Conservation (phyloP, 2,888 invertebrate species). For the Tenthredo scrophulariae region DNA sequence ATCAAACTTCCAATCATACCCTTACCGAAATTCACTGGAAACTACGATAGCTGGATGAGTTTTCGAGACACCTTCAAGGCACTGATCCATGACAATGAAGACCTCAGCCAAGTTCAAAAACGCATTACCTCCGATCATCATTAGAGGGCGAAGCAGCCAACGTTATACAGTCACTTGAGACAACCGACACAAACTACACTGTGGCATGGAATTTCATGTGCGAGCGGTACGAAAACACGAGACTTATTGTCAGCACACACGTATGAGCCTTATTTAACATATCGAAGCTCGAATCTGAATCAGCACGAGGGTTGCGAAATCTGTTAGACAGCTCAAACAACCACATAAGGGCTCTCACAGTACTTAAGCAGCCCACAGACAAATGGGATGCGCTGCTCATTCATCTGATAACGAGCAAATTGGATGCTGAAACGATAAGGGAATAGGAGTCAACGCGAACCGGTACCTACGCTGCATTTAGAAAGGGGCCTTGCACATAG, state of each 20-base stretch:
- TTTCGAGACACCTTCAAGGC: slow-evolving; percentile 54
- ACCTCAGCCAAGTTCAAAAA: slow-evolving; percentile 52
- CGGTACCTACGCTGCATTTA: not conserved
- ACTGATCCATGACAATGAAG: slow-evolving; percentile 49
- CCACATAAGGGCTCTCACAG: not conserved
- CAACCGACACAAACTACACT: slow-evolving; percentile 47
- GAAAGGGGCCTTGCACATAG: not conserved
- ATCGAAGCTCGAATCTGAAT: not conserved
- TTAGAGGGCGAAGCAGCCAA: slow-evolving; percentile 51
- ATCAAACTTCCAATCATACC: not conserved
- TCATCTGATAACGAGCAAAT: not conserved
- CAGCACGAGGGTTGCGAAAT: too few species aligned
- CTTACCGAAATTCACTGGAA: slow-evolving; percentile 53
- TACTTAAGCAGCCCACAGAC: not conserved
- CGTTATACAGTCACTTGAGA: slow-evolving; percentile 52
- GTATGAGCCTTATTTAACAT: slow-evolving; percentile 41
- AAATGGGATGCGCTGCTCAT: not conserved
- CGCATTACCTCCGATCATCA: slow-evolving; percentile 54
- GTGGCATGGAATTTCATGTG: slow-evolving; percentile 50
- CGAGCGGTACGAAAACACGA: slow-evolving; percentile 53
- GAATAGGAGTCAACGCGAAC: not conserved
- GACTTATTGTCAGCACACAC: slow-evolving; percentile 46
- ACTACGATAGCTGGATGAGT: slow-evolving; percentile 52
- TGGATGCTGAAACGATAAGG: not conserved
- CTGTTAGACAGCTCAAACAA: too few species aligned